phyloP scores from a whole-genome alignment of 1,140 invertebrate species.

The Homarus americanus region DNA sequence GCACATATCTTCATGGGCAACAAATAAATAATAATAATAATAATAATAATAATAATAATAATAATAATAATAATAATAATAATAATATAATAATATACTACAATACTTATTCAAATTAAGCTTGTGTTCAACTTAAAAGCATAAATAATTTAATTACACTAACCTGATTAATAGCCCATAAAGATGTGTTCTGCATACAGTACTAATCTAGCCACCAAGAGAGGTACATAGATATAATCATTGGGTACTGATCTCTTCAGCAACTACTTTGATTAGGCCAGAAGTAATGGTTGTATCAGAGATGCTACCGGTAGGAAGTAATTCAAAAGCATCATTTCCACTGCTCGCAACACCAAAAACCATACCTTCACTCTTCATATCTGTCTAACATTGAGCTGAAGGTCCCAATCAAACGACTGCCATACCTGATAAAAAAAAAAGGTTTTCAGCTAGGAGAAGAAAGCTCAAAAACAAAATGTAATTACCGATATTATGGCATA shows the following conservation, averaged over 20 bases:
- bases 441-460: no score
- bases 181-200: constrained; percentile 86
- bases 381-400: constrained; percentile 86
- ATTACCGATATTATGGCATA: no score
- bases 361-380: constrained; percentile 89
- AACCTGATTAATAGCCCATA: constrained; percentile 80
- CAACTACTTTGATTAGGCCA: constrained; percentile 79
- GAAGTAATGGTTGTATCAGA: constrained; percentile 77
- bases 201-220: constrained; percentile 87
- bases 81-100: no score
- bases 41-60: no score
- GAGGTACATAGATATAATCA: constrained; percentile 87
- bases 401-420: constrained; percentile 83
- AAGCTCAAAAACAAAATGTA: no score
- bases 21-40: no score
- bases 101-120: no score
- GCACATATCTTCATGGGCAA: no score
- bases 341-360: constrained; percentile 85
- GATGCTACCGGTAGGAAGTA: constrained; percentile 80
- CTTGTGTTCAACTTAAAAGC: no score
- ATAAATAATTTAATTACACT: background rate
- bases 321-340: constrained; percentile 86
- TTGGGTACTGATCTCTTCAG: constrained; percentile 84
- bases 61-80: no score
- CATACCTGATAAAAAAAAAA: constrained; percentile 79